Evolutionary conservation across 2,888 invertebrate genomes (phyloP), one percentile per base, ranked within the genome.

Genomic region (Andrena minutula): DNA sequence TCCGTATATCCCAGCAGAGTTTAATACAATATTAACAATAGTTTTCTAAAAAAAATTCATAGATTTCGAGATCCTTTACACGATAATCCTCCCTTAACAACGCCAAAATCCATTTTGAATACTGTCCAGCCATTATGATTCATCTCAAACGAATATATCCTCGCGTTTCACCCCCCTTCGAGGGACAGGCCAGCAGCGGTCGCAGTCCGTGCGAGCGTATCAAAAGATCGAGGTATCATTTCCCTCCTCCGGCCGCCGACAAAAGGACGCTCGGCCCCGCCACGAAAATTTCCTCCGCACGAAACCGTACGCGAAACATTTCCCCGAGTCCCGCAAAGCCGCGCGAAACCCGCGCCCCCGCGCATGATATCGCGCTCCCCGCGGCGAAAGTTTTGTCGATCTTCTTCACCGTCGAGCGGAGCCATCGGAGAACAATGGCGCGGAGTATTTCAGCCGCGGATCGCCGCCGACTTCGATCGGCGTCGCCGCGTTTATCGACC

Each of bases 321-420:
- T 90, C 85, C 87, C 86, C 83, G 89, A 89, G 89, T 87, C 82
- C 77, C 85, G 81, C 73, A 88, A 83, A 91, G 88, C 88, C 88
- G 76, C 75, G 83, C 74, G 70, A 91, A 89, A 91, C 90, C 90
- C 91, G 84, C 86, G 83, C n/a, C 23, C 41, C 78, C 82, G 77
- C 87, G 86, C 80, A 86, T 80, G 86, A 89, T 88, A 88, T 85
- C 84, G 70, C 41, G 20, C 51, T n/a, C 64, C 64, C 65, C 74
- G 74, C 69, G 63, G 88, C 30, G 68, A 84, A 89, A 90, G 84
- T 89, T 89, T 91, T 86, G 88, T 90, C 89, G 35, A 32, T 58
- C 68, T 32, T 73, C 77, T 79, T 73, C 60, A 64, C 51, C 75
- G 51, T 4, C 16, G 75, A 49, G 47, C 28, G 16, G 30, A 12